Conservation (phyloP, 2,797 vertebrate genomes). For the Miichthys miiuy region DNA sequence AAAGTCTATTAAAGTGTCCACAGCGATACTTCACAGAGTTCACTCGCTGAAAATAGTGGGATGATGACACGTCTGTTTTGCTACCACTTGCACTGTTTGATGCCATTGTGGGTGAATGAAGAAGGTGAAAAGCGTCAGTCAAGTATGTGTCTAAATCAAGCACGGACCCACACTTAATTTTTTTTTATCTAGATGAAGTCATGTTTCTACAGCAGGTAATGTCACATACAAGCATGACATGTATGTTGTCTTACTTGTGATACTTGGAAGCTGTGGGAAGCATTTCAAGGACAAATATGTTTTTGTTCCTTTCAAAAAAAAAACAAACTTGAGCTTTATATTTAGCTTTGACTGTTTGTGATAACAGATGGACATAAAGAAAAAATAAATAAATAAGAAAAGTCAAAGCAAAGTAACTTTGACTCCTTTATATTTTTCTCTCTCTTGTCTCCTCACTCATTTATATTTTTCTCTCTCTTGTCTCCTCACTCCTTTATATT, state of each 20-base stretch:
- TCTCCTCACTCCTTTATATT: too few species aligned
- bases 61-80: constrained; percentile 35
- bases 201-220: too few species aligned
- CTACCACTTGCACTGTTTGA: constrained; percentile 18
- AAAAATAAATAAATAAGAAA: too few species aligned
- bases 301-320: neutral
- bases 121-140: neutral
- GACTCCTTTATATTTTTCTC: too few species aligned
- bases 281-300: neutral
- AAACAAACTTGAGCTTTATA: neutral
- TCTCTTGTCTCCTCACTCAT: too few species aligned
- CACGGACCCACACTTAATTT: too few species aligned
- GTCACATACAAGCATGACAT: neutral
- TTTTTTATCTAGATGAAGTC: neutral
- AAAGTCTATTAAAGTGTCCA: constrained; percentile 75
- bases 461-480: too few species aligned
- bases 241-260: neutral
- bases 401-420: too few species aligned
- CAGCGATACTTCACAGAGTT: constrained; percentile 67
- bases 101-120: neutral
- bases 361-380: neutral
- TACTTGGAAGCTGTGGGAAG: neutral
- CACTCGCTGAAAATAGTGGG: constrained; percentile 30
- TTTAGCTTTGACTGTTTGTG: neutral
- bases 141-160: neutral